Conservation (phyloP, 2,797 vertebrate species). For the Triplophysa yarkandensis region DNA sequence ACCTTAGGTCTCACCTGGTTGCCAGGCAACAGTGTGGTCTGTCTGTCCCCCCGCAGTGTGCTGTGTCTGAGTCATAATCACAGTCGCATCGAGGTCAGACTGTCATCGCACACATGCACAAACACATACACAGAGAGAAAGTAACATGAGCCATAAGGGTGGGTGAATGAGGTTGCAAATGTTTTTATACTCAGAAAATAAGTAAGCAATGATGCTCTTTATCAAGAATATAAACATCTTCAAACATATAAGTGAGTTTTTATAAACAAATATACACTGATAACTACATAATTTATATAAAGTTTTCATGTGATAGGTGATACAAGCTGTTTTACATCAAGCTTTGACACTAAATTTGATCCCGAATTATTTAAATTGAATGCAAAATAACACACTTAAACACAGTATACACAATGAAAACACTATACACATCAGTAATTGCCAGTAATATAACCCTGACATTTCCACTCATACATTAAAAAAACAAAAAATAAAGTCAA, state of each 20-base stretch:
- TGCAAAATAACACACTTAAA: too few species aligned
- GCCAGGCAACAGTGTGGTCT: constrained; percentile 52
- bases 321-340: too few species aligned
- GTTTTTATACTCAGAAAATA: not conserved
- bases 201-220: not conserved
- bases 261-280: not conserved
- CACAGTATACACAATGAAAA: too few species aligned
- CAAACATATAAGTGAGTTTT: not conserved
- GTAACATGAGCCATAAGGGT: too few species aligned
- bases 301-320: too few species aligned
- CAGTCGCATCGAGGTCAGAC: constrained; percentile 48
- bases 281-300: not conserved
- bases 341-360: not conserved
- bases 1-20: constrained; percentile 57
- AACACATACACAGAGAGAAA: constrained; percentile 10
- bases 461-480: too few species aligned
- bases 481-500: constrained; percentile 3
- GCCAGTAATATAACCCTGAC: not conserved
- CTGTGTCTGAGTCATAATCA: constrained; percentile 53
- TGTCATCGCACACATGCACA: constrained; percentile 27
- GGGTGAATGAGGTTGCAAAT: not conserved
- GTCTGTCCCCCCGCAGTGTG: constrained; percentile 40
- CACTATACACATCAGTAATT: not conserved
- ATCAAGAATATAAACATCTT: not conserved
- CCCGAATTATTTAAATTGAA: not conserved